These are phyloP conservation scores for Syngnathus scovelli DNA, from an alignment of 2,113 vertebrate species.

Conservation along the genomic window DNA sequence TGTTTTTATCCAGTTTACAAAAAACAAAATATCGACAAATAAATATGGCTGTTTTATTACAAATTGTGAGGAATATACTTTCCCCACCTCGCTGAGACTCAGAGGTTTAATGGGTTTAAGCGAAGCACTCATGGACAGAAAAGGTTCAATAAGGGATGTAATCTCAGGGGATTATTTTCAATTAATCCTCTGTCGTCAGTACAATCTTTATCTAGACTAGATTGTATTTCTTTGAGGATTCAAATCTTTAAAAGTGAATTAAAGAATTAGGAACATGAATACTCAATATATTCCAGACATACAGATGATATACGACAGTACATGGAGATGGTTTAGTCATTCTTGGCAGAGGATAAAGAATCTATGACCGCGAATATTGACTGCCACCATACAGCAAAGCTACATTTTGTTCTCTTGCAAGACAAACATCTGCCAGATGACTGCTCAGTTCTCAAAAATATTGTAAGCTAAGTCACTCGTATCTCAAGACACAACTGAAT, in stretches of 20 bases:
- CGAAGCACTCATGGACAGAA: not conserved
- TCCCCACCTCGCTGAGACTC: not conserved
- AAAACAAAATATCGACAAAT: conserved; percentile 57
- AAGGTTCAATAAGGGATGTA: not conserved
- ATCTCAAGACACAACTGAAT: no score
- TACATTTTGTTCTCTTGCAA: no score
- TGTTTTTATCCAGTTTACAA: conserved; percentile 73
- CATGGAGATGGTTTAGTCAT: not conserved
- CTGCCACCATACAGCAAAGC: no score
- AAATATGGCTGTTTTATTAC: conserved; percentile 52
- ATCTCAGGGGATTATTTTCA: not conserved
- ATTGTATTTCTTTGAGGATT: not conserved
- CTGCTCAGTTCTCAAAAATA: no score
- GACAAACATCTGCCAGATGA: no score
- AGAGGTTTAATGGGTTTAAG: not conserved
- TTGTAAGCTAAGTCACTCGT: no score
- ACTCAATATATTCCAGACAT: no score
- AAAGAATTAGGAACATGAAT: no score
- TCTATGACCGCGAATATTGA: not conserved
- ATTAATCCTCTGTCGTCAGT: not conserved
- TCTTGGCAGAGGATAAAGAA: not conserved
- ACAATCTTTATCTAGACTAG: not conserved
- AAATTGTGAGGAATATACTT: not conserved
- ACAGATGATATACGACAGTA: no score
- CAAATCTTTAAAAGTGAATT: not conserved